Conservation (phyloP, 2,797 vertebrate species). For the Sandelia bainsii region DNA sequence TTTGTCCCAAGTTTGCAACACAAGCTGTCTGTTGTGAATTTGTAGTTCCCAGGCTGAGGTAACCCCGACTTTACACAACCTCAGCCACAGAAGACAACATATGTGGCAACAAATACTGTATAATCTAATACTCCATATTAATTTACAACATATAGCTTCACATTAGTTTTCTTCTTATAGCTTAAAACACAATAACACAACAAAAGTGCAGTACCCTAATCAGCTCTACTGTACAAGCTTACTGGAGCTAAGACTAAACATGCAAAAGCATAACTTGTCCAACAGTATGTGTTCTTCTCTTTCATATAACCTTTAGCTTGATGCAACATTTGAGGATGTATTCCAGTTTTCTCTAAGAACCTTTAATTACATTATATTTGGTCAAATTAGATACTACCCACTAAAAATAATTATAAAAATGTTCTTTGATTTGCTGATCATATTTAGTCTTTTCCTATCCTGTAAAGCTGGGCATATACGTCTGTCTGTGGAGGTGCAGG, state of each 20-base stretch:
- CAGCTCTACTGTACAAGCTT: not conserved
- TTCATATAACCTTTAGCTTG: not conserved
- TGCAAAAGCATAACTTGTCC: not conserved
- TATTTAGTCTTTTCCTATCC: constrained; percentile 48
- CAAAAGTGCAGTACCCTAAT: not conserved
- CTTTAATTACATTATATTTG: not conserved
- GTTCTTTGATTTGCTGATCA: constrained; percentile 26
- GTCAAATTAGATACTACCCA: constrained; percentile 10
- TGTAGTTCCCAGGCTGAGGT: too few species aligned
- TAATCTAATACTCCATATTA: too few species aligned
- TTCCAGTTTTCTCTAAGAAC: not conserved
- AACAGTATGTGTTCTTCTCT: not conserved
- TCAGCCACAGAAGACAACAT: too few species aligned
- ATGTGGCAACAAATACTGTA: too few species aligned
- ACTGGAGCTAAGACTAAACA: not conserved
- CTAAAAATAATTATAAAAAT: constrained; percentile 2
- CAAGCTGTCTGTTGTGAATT: too few species aligned
- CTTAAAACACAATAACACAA: not conserved
- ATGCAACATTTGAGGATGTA: too few species aligned
- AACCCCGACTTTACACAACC: too few species aligned
- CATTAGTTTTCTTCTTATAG: not conserved
- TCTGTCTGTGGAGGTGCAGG: constrained; percentile 71
- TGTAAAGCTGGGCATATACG: constrained; percentile 61
- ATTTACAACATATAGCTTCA: not conserved
- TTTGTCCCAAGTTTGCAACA: too few species aligned